Evolutionary conservation across 2,797 vertebrate genomes (phyloP), one percentile per base, ranked within the genome.

Genomic region (Gymnopithys bicolor): DNA sequence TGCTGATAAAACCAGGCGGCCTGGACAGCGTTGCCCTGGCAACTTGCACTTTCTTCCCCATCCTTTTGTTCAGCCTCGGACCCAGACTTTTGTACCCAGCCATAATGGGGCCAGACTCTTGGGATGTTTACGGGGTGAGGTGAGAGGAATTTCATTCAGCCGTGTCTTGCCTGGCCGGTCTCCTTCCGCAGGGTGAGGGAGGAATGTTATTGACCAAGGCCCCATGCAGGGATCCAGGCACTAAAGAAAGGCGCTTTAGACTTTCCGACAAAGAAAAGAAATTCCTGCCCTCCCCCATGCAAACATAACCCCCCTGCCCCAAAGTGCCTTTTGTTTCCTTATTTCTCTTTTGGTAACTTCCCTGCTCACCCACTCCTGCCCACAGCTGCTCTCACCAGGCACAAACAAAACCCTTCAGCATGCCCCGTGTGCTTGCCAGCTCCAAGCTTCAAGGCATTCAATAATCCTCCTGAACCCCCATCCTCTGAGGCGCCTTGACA

Each of bases 41-140:
- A 98, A 98, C 98, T 90, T 96, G 87, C 94, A 97, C 97, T 98
- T 98, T 98, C 97, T 97, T 97, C 97, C 95, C 96, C 93, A 95
- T 98, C 95, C 97, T 93, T 98, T 98, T 98, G 98, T 98, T 97
- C 97, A 19, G 97, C 96, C 93, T 95, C 25, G 88, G 97, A 97
- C 96, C 96, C 96, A 97, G 97, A 98, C 98, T 98, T 98, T 97
- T 98, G 97, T 98, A 97, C 95, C 95, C 96, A 95, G 96, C 93
- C 89, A 96, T 98, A 97, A 97, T 97, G 95, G 94, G 95, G 96
- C 96, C 96, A 96, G 96, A 85, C 96, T 97, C 95, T 96, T 16
- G 95, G 97, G 97, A 95, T 96, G 93, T 94, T 96, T 96, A 93
- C n/a, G 62, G 96, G 94, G 90, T 94, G 96, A 96, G 96, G 95